A percentile compares a stretch with the other conserved stretches of the same genome.
These are phyloP conservation scores for Metalampra italica DNA, from an alignment of 2,888 invertebrate species.

Conservation along the genomic window DNA sequence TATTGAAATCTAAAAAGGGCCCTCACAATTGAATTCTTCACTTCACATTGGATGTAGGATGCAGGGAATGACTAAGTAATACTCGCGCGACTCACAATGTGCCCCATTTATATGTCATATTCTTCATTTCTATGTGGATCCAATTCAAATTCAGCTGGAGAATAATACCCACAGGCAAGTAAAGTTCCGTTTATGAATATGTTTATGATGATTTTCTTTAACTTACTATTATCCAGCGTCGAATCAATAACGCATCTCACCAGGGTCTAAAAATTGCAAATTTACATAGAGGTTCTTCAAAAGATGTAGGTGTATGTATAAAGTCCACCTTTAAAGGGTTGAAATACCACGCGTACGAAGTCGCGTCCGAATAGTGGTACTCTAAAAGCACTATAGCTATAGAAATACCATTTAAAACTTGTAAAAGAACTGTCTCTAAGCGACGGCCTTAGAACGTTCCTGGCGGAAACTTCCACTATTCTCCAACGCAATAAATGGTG, in stretches of 20 bases:
- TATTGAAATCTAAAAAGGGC: slow-evolving; percentile 59
- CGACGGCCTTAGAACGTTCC: slow-evolving; percentile 44
- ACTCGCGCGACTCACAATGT: slow-evolving; percentile 45
- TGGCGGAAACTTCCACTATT: slow-evolving; percentile 62
- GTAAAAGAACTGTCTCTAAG: slow-evolving; percentile 59
- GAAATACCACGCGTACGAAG: not conserved
- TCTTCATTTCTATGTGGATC: slow-evolving; percentile 35
- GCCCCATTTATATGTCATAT: slow-evolving; percentile 46
- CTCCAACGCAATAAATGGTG: slow-evolving; percentile 66
- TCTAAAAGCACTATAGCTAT: slow-evolving; percentile 29
- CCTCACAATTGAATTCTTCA: slow-evolving; percentile 47
- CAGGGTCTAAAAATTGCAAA: too few relatives aligned
- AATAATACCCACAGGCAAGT: slow-evolving; percentile 24
- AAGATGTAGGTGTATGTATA: slow-evolving; percentile 5
- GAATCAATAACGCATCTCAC: too few relatives aligned
- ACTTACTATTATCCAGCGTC: too few relatives aligned
- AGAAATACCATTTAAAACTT: slow-evolving; percentile 61
- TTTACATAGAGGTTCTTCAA: too few relatives aligned
- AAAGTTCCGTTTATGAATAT: too few relatives aligned
- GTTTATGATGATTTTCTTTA: too few relatives aligned
- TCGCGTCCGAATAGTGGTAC: slow-evolving; percentile 4
- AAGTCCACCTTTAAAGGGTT: too few relatives aligned
- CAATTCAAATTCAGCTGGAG: slow-evolving; percentile 54
- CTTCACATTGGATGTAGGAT: slow-evolving; percentile 37
- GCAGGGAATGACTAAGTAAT: slow-evolving; percentile 49